phyloP scores from a whole-genome alignment of 2,113 vertebrate genomes.

The Arothron firmamentum region DNA sequence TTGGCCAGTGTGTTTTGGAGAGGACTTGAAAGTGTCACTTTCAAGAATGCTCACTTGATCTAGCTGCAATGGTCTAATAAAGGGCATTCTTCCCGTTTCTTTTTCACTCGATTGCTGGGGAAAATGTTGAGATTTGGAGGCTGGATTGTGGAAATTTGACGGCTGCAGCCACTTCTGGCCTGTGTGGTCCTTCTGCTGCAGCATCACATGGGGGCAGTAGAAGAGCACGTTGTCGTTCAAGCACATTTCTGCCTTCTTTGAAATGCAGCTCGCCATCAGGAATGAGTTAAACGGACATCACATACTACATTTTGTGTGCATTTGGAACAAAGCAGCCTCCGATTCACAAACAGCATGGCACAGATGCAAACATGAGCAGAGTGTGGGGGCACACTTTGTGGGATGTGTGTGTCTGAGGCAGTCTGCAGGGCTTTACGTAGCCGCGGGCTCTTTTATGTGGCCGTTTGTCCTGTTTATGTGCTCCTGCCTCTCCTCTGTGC shows the following conservation, averaged over 20 bases:
- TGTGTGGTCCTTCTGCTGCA: not conserved
- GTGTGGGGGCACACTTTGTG: not conserved
- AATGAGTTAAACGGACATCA: constrained; percentile 28
- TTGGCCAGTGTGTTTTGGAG: not conserved
- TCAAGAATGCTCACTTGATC: constrained; percentile 5
- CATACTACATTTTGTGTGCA: not conserved
- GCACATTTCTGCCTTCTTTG: not conserved
- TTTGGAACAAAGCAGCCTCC: constrained; percentile 21
- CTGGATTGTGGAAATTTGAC: rapidly evolving
- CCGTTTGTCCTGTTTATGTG: constrained; percentile 79
- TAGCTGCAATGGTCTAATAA: constrained; percentile 5
- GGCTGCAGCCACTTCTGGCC: too few species aligned
- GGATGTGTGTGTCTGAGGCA: constrained; percentile 11
- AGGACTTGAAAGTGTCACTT: not conserved
- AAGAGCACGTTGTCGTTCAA: constrained; percentile 7
- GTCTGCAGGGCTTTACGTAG: constrained; percentile 54
- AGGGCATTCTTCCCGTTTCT: not conserved
- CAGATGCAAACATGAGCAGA: not conserved
- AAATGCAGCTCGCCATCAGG: constrained; percentile 4
- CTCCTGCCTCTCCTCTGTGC: constrained; percentile 63
- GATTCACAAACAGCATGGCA: constrained; percentile 12
- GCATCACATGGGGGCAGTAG: constrained; percentile 55
- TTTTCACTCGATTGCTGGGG: too few species aligned
- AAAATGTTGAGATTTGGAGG: not conserved
- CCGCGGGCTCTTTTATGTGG: constrained; percentile 73